These are phyloP conservation scores for Masnerella sp. DNA, from an alignment of 2,888 invertebrate genomes.

Conservation along the genomic window DNA sequence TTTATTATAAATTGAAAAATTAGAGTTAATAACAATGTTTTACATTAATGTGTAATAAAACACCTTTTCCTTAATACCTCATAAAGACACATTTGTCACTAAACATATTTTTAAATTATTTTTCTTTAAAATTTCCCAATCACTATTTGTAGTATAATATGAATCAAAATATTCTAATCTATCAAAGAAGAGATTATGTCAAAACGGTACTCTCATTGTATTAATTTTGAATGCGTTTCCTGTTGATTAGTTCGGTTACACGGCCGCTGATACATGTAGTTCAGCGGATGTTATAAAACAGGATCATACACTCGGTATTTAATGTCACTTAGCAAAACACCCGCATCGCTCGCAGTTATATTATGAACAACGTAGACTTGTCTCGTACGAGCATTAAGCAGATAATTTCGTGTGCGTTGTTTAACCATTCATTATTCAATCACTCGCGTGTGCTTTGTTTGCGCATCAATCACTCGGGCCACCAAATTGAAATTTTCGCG, in stretches of 20 bases:
- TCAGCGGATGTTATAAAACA: slow-evolving; percentile 31
- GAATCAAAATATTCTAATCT: too few species aligned
- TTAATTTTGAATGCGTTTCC: slow-evolving; percentile 25
- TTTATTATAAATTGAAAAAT: too few species aligned
- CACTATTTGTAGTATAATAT: too few species aligned
- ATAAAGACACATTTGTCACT: too few species aligned
- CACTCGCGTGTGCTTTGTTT: slow-evolving; percentile 29
- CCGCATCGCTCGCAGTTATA: slow-evolving; percentile 12
- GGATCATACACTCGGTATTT: slow-evolving; percentile 12
- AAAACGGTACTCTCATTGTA: neutral
- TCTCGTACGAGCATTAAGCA: slow-evolving; percentile 37
- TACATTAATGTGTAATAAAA: too few species aligned
- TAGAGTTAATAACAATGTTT: too few species aligned
- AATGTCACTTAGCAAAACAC: slow-evolving; percentile 9
- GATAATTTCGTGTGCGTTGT: slow-evolving; percentile 36
- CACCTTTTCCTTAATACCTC: too few species aligned
- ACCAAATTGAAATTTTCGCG: slow-evolving; percentile 14
- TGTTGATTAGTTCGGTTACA: slow-evolving; percentile 22
- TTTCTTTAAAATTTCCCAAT: too few species aligned
- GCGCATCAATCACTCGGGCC: slow-evolving; percentile 32
- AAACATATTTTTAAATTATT: too few species aligned
- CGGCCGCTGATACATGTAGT: slow-evolving; percentile 13
- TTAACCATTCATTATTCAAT: slow-evolving; percentile 39
- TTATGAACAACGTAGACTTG: slow-evolving; percentile 32
- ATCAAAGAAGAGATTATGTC: neutral